Conservation (phyloP, 2,888 invertebrate species). For the Temnothorax rugatulus region DNA sequence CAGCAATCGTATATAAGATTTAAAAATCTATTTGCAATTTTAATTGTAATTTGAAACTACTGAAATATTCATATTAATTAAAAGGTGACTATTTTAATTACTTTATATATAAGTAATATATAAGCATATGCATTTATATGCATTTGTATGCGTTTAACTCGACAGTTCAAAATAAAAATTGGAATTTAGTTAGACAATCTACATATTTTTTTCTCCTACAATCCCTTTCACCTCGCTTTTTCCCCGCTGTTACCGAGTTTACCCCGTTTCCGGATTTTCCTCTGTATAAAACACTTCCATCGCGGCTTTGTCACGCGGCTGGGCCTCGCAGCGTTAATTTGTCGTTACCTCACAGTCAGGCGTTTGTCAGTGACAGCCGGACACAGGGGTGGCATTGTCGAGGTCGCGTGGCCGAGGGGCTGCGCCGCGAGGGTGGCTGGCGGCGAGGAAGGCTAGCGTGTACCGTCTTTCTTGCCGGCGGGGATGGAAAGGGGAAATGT, state of each 20-base stretch:
- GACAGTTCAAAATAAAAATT: neutral
- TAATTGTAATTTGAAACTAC: too few species aligned
- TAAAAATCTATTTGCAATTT: neutral
- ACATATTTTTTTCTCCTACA: neutral
- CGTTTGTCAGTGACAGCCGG: constrained; percentile 78
- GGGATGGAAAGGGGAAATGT: constrained; percentile 46
- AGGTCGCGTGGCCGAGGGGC: constrained; percentile 71
- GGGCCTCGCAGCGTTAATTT: constrained; percentile 76
- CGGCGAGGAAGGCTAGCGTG: constrained; percentile 35
- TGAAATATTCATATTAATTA: neutral
- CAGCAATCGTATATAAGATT: neutral
- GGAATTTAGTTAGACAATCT: neutral
- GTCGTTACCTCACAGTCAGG: constrained; percentile 72
- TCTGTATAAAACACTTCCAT: constrained; percentile 44
- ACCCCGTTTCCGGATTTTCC: constrained; percentile 38
- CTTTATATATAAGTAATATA: neutral
- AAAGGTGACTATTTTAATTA: constrained; percentile 4
- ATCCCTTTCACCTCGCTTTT: neutral
- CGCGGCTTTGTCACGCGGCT: constrained; percentile 48
- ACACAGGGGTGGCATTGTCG: constrained; percentile 73
- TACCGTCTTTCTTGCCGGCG: constrained; percentile 40
- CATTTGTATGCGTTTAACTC: neutral
- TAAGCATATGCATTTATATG: neutral
- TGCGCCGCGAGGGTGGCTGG: constrained; percentile 37
- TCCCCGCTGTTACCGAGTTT: neutral